phyloP scores from a whole-genome alignment of 2,113 vertebrate genomes.

The Pituophis catenifer region DNA sequence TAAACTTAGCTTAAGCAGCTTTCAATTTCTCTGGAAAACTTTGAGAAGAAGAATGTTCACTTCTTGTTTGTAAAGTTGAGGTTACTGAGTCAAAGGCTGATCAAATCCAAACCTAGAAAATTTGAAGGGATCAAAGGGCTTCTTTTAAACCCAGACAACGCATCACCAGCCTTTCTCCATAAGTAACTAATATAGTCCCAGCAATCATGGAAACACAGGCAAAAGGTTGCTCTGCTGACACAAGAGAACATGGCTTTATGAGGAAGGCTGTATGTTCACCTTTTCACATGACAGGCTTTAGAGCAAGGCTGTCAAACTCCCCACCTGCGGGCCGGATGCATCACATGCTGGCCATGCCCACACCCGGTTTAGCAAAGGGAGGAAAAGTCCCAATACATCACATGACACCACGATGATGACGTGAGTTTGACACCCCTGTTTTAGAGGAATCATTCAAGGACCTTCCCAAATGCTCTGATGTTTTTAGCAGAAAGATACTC shows the following conservation, averaged over 20 bases:
- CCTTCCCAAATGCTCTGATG: neutral
- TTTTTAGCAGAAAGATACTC: neutral
- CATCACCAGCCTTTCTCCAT: neutral
- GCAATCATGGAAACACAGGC: neutral
- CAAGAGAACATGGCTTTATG: neutral
- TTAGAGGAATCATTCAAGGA: neutral
- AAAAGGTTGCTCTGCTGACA: neutral
- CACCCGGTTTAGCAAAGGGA: too few species aligned
- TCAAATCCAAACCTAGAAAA: constrained; percentile 1
- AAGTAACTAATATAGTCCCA: neutral
- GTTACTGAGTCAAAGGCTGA: neutral
- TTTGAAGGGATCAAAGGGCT: neutral
- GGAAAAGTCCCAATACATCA: too few species aligned
- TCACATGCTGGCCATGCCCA: too few species aligned
- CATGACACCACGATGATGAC: too few species aligned
- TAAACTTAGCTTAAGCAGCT: neutral
- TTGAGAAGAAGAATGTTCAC: neutral
- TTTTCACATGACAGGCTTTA: neutral
- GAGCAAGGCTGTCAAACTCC: neutral
- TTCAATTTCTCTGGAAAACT: constrained; percentile 1
- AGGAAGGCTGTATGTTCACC: too few species aligned
- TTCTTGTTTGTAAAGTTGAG: neutral
- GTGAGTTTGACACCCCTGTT: too few species aligned
- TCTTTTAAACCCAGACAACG: neutral
- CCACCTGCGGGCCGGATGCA: fast-evolving